Evolutionary conservation across 2,797 vertebrate genomes (phyloP), one percentile per base, ranked within the genome.

Genomic region (Malacoctenus gilli): DNA sequence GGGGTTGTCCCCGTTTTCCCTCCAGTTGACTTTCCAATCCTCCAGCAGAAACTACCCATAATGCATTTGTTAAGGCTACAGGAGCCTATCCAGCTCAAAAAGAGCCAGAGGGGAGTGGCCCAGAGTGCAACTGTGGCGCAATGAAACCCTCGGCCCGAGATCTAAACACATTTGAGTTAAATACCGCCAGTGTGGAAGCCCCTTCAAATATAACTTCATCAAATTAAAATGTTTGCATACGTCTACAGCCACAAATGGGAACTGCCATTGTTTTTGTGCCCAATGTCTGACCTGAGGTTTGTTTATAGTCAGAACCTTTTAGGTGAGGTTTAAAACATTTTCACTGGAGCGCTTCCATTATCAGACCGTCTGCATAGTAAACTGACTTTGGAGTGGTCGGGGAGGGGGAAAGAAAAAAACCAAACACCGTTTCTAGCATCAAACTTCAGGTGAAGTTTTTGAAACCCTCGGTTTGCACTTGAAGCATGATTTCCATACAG

Each of bases 361-460:
- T 20, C 25, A 39, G 46, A 28, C 19, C 53, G 35, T 34, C 74
- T 61, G 40, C 43, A 57, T 23, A 51, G 7, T 10, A 58, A 66
- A 11, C 15, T 48, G 13, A 14, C 37, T 49, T 44, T 67, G 46
- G 16, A 63, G 42, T n/a, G n/a, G n/a, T n/a, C n/a, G n/a, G n/a
- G n/a, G n/a, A n/a, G n/a, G n/a, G n/a, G n/a, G n/a, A n/a, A n/a
- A n/a, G n/a, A n/a, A n/a, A n/a, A n/a, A n/a, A n/a, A n/a, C n/a
- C n/a, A n/a, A 8, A 49, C 13, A 59, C n/a, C 13, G n/a, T 74
- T 73, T 31, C 59, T 50, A 59, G 53, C 71, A 68, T 68, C 25
- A 79, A 82, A 78, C 72, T 85, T 75, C 55, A 75, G 53, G 57
- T 68, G 64, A 79, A 86, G 75, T 85, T 86, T 83, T 65, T 1